Evolutionary conservation across 2,113 vertebrate genomes (phyloP).

Genomic region (Suricata suricatta): DNA sequence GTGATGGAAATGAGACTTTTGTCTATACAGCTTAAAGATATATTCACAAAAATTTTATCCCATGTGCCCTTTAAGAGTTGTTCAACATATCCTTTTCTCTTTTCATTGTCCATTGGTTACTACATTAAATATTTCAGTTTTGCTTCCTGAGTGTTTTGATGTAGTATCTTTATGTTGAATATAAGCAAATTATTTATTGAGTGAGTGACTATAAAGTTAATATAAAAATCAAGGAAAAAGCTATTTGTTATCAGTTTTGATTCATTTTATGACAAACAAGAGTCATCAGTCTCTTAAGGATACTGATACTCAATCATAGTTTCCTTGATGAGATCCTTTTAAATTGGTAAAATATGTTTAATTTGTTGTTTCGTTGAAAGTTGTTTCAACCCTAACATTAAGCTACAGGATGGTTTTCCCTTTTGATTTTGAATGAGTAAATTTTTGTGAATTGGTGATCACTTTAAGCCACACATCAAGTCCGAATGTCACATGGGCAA

Average conservation of each 20-base stretch:
- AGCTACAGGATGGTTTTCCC: not conserved
- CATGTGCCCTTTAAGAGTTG: not conserved
- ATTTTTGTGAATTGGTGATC: slow-evolving; percentile 60
- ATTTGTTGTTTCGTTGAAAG: not conserved
- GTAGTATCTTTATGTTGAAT: not conserved
- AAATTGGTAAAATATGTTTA: not conserved
- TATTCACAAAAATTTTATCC: slow-evolving; percentile 80
- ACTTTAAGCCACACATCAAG: slow-evolving; percentile 47
- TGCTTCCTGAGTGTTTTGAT: slow-evolving; percentile 2
- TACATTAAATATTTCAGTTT: not conserved
- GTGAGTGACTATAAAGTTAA: not conserved
- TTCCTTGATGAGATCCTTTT: not conserved
- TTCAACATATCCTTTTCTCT: not conserved
- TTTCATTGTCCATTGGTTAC: not conserved
- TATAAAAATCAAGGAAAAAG: not conserved
- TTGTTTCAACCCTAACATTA: not conserved
- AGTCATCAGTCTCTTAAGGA: not conserved
- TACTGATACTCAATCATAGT: not conserved
- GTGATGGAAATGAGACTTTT: slow-evolving; percentile 51
- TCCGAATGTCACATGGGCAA: not conserved
- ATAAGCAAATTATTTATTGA: not conserved
- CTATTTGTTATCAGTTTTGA: not conserved
- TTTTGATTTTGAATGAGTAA: not conserved
- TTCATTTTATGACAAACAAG: not conserved
- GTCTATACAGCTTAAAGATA: slow-evolving; percentile 45